Percentiles rank a stretch among this genome's conserved stretches.
These are phyloP conservation scores for Morelia viridis DNA, from an alignment of 2,797 vertebrate genomes.

Conservation along the genomic window DNA sequence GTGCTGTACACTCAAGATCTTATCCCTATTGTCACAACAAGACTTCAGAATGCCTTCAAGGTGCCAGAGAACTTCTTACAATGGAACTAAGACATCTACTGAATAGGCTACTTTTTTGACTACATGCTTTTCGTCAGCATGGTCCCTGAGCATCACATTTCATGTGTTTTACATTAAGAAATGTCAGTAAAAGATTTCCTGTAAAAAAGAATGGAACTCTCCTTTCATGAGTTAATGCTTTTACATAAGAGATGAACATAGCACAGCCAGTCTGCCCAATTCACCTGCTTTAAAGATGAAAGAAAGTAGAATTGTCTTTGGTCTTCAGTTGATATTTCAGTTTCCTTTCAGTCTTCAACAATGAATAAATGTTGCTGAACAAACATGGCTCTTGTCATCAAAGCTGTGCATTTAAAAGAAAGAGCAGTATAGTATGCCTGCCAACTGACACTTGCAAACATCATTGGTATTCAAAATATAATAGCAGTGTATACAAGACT, in stretches of 20 bases:
- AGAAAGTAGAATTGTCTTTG: conserved; percentile 6
- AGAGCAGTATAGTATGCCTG: background rate
- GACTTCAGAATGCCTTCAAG: background rate
- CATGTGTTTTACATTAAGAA: background rate
- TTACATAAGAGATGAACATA: background rate
- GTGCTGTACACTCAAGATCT: background rate
- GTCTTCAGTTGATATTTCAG: background rate
- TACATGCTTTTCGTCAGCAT: background rate
- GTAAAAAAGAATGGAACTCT: background rate
- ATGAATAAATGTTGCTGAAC: background rate
- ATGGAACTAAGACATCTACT: background rate
- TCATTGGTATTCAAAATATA: background rate
- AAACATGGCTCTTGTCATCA: background rate
- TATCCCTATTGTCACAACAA: background rate
- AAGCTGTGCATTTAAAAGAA: background rate
- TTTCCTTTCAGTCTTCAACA: background rate
- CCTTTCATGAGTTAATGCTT: background rate
- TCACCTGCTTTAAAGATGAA: conserved; percentile 16
- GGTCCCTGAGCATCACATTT: background rate
- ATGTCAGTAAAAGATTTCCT: conserved; percentile 2
- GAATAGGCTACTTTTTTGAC: background rate
- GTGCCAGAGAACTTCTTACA: background rate
- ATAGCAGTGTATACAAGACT: fast-evolving
- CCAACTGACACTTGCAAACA: background rate
- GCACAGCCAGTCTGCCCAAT: background rate